These are phyloP conservation scores for Mesochorus sp. DNA, from an alignment of 2,888 invertebrate genomes.

Conservation along the genomic window DNA sequence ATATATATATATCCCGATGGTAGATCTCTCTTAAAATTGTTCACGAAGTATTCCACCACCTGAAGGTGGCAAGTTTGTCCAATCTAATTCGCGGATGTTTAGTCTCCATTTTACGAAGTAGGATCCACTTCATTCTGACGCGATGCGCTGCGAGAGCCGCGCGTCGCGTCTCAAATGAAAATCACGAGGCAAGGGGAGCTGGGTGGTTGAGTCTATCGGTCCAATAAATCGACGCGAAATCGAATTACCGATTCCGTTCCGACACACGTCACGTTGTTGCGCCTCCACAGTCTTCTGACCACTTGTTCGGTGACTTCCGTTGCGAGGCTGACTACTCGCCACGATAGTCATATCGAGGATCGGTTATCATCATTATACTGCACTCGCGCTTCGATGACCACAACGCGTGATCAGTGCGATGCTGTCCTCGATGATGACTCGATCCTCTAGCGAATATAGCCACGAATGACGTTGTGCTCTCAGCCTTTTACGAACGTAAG, in stretches of 20 bases:
- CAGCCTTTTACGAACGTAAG: neutral
- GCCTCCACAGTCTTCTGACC: slow-evolving; percentile 3
- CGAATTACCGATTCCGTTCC: slow-evolving; percentile 55
- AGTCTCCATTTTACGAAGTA: slow-evolving; percentile 70
- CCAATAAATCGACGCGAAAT: slow-evolving; percentile 55
- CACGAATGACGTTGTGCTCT: neutral
- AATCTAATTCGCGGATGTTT: slow-evolving; percentile 70
- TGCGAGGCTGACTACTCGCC: slow-evolving; percentile 60
- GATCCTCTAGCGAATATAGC: neutral
- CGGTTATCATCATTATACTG: slow-evolving; percentile 53
- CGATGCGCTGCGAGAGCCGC: slow-evolving; percentile 46
- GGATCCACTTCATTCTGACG: slow-evolving; percentile 71
- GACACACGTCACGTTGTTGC: slow-evolving; percentile 27
- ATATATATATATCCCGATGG: too few species aligned
- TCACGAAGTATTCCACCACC: slow-evolving; percentile 76
- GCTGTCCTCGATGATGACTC: neutral
- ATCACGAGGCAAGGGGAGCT: too few species aligned
- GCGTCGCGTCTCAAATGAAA: slow-evolving; percentile 47
- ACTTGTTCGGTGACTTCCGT: slow-evolving; percentile 35
- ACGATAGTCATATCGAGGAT: slow-evolving; percentile 58
- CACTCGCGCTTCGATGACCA: slow-evolving; percentile 23
- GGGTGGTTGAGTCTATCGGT: slow-evolving; percentile 43
- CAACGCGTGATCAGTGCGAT: slow-evolving; percentile 10
- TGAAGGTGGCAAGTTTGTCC: slow-evolving; percentile 69
- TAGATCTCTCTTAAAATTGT: slow-evolving; percentile 17